Evolutionary conservation across 1,140 invertebrate genomes (phyloP), one percentile per base, ranked within the genome.

Genomic region (Penaeus japonicus): DNA sequence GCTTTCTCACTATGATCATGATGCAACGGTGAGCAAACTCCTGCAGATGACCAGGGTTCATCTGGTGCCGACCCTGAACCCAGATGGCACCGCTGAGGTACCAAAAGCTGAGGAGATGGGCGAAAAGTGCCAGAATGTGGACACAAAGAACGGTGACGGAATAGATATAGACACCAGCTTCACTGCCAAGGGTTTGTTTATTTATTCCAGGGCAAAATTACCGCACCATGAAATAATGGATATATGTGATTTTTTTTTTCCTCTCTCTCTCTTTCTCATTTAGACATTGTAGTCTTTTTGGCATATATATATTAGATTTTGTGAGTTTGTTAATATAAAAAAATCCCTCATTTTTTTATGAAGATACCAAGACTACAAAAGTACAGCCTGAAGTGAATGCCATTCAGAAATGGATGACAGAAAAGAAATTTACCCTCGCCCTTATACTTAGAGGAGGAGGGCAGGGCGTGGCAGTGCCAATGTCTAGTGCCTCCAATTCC

Each of bases 41-140:
- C 70, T 88, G 22, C 32, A 88, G 17, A 75, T 47, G 54, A 73
- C 81, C 18, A 53, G 47, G 4, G 70, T 88, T 77, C 87, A 88
- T 27, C 62, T 88, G 32, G 87, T 88, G 47, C 87, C 87, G 24
- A 88, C 87, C 2, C 47, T 88, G 47, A 88, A 88, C 57, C 80
- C 87, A n/a, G 87, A 88, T 47, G 55, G 70, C 54, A 84, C 27
- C 30, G 79, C 79, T 54, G 87, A 88, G 15, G 20, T 84, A 35
- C 35, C 87, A 53, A 78, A 85, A 57, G 54, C 62, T 22, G 77
- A n/a, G 20, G 4, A 73, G 70, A 62, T 78, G 47, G 78, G 15
- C 10, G 17, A 47, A 3, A 70, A 22, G 22, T 88, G 87, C 35
- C 30, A 77, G 24, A 24, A 59, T 30, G 75, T 88, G n/a, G 78